Evolutionary conservation across 2,113 vertebrate genomes (phyloP).

Genomic region (Prunella fulvescens): DNA sequence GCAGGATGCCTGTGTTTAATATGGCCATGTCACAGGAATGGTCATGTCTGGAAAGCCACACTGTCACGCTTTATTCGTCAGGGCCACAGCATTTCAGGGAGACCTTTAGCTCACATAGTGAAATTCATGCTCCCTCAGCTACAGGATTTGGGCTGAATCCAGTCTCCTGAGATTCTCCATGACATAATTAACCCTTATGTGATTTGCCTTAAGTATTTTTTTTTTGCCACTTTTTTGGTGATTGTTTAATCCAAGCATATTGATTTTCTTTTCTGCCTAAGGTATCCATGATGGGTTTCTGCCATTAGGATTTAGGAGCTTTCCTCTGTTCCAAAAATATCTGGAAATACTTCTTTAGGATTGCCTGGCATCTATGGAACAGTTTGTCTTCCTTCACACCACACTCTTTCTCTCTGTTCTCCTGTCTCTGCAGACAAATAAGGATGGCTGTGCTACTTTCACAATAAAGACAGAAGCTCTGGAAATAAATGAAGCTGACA

Average conservation of each 20-base stretch:
- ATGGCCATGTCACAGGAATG: neutral
- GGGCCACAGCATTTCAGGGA: neutral
- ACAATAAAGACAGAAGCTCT: conserved; percentile 38
- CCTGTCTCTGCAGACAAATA: conserved; percentile 39
- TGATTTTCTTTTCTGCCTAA: neutral
- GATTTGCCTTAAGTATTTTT: neutral
- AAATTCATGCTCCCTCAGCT: neutral
- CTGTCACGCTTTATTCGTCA: neutral
- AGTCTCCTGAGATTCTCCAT: neutral
- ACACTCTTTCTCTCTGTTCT: neutral
- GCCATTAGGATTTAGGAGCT: neutral
- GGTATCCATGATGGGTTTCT: neutral
- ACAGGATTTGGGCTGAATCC: neutral
- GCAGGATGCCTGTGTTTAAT: neutral
- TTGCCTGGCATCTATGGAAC: neutral
- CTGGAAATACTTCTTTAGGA: neutral
- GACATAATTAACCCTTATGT: neutral
- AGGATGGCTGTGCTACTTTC: conserved; percentile 32
- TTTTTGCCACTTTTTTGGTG: neutral
- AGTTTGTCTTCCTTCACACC: neutral
- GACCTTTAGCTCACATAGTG: neutral
- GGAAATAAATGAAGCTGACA: neutral
- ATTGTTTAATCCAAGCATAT: neutral
- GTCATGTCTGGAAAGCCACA: neutral
- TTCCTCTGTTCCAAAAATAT: neutral